phyloP scores from a whole-genome alignment of 2,113 vertebrate genomes.

The Microtus richardsoni region DNA sequence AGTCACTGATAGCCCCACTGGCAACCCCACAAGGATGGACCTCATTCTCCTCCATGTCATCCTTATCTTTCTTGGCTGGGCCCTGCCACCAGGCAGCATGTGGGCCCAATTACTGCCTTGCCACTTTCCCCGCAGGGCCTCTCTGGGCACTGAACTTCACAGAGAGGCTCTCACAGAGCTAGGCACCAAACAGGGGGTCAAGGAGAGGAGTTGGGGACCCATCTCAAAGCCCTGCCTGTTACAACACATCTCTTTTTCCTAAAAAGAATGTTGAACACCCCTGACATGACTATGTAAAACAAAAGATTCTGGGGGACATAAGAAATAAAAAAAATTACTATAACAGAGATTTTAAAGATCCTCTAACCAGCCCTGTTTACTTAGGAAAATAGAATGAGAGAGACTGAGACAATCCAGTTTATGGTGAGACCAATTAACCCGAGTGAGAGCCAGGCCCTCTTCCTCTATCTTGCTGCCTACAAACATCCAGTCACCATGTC shows the following conservation, averaged over 20 bases:
- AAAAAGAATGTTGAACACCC: neutral
- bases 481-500: neutral
- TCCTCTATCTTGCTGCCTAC: neutral
- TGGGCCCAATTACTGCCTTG: neutral
- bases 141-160: neutral
- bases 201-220: neutral
- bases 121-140: no score
- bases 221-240: neutral
- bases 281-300: neutral
- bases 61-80: neutral
- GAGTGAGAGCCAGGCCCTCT: neutral
- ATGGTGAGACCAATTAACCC: neutral
- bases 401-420: neutral
- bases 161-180: neutral
- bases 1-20: neutral
- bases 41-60: neutral
- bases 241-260: neutral
- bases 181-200: neutral
- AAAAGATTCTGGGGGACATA: conserved; percentile 1
- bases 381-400: neutral
- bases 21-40: neutral
- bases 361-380: neutral
- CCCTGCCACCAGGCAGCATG: neutral
- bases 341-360: neutral
- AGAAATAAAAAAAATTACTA: neutral